phyloP scores from a whole-genome alignment of 2,888 invertebrate genomes.

The Osmoderma eremita region DNA sequence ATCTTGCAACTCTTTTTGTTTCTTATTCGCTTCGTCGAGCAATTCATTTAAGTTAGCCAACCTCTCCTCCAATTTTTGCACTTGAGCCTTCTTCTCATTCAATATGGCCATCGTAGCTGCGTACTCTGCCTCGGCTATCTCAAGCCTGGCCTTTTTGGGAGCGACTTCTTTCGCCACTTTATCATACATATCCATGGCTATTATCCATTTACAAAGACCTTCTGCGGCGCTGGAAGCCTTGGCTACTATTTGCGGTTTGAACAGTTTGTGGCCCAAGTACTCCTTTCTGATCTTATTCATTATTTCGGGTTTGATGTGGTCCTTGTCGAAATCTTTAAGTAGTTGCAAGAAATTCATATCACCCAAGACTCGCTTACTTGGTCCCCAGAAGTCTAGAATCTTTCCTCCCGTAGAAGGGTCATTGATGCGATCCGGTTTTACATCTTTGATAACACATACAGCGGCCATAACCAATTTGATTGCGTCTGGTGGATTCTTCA shows the following conservation, averaged over 20 bases:
- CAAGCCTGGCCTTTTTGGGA: slow-evolving; percentile 85
- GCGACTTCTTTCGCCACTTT: slow-evolving; percentile 83
- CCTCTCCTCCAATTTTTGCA: slow-evolving; percentile 79
- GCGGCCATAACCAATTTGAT: slow-evolving; percentile 88
- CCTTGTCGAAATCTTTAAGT: slow-evolving; percentile 84
- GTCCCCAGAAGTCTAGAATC: slow-evolving; percentile 85
- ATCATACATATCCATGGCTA: slow-evolving; percentile 91
- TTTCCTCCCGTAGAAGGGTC: slow-evolving; percentile 76
- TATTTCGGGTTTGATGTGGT: slow-evolving; percentile 78
- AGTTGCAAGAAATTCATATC: slow-evolving; percentile 83
- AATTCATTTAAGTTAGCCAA: slow-evolving; percentile 77
- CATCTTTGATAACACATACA: slow-evolving; percentile 88
- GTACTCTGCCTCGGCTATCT: slow-evolving; percentile 83
- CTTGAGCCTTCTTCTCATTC: slow-evolving; percentile 82
- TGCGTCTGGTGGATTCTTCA: slow-evolving; percentile 87
- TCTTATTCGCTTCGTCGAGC: slow-evolving; percentile 72
- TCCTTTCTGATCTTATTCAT: slow-evolving; percentile 82
- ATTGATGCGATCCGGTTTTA: slow-evolving; percentile 79
- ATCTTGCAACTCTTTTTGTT: slow-evolving; percentile 76
- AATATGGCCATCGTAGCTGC: slow-evolving; percentile 85
- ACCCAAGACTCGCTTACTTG: slow-evolving; percentile 82
- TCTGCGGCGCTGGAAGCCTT: slow-evolving; percentile 95
- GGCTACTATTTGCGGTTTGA: slow-evolving; percentile 81
- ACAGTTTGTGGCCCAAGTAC: slow-evolving; percentile 79
- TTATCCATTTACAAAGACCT: slow-evolving; percentile 91